Conservation (phyloP, 1,140 invertebrate genomes). For the Cylas formicarius region DNA sequence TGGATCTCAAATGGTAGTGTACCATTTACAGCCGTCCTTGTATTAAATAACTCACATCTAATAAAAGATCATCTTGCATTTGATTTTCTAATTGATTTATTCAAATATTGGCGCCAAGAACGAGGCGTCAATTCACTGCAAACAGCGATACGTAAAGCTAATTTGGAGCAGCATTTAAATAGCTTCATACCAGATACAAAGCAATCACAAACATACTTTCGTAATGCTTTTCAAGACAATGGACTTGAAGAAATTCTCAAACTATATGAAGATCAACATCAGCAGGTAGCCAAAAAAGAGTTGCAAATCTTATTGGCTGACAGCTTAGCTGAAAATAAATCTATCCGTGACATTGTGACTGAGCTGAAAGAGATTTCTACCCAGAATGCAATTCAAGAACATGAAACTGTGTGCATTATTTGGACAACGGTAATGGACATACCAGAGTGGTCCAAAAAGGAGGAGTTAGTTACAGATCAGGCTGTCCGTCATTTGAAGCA, state of each 20-base stretch:
- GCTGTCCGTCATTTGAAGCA: conserved; percentile 82
- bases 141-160: conserved; percentile 79
- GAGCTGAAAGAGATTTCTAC: conserved; percentile 80
- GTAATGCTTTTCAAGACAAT: conserved; percentile 66
- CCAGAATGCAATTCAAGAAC: conserved; percentile 76
- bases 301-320: conserved; percentile 68
- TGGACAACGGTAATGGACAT: conserved; percentile 91
- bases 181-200: conserved; percentile 92
- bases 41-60: conserved; percentile 84
- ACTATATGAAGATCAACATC: conserved; percentile 83
- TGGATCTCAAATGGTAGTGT: conserved; percentile 87
- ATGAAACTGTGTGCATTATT: conserved; percentile 79
- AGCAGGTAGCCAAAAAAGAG: conserved; percentile 76
- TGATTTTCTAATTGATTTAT: conserved; percentile 87
- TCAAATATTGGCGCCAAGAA: conserved; percentile 84
- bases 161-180: conserved; percentile 80
- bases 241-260: conserved; percentile 82
- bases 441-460: conserved; percentile 97
- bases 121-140: conserved; percentile 80
- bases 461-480: conserved; percentile 90
- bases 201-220: conserved; percentile 58
- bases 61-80: conserved; percentile 91
- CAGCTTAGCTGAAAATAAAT: conserved; percentile 73
- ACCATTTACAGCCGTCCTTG: conserved; percentile 73
- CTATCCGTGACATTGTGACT: conserved; percentile 71